Evolutionary conservation across 2,113 vertebrate genomes (phyloP), one percentile per base, ranked within the genome.

Genomic region (Syrrhaptes paradoxus): DNA sequence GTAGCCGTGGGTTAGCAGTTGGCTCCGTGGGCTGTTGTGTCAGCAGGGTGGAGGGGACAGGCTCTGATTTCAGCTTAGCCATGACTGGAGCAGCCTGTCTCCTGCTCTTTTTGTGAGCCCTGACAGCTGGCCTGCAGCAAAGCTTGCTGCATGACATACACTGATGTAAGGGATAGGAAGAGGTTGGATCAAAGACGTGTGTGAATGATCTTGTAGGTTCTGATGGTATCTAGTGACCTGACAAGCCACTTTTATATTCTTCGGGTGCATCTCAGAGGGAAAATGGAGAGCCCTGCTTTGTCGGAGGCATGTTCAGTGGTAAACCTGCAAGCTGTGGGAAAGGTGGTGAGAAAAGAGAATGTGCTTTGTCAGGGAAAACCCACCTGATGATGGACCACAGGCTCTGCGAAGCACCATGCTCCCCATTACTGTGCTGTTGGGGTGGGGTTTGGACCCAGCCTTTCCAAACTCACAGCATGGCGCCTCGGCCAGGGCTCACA

Each of bases 1-100:
- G 41, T 36, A 22, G 46, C 22, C 7, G 10, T 4, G 52, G 19
- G 7, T 34, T 5, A 13, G 66, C 34, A 89, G 22, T 22, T 54
- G 84, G 32, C 36, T 75, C 29, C 1, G 1, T 48, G 48, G 49
- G 21, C 55, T 83, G 25, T 5, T 2, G 2, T 17, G n/a, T 5
- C 0, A 2, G 24, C 31, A 66, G 43, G 36, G n/a, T 2, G 2
- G n/a, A 65, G 59, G 36, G 36, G 46, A 49, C 21, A 51, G 0
- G 0, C 19, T 52, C 49, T 57, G n/a, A n/a, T 52, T 11, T 31
- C 1, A 1, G 59, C 55, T 74, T 17, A 18, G 68, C n/a, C 55
- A 10, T 1, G 17, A 25, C 24, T 43, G 51, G 46, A 54, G 25
- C 43, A 75, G 17, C 1, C 0, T 4, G 2, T 70, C 59, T 83